These are phyloP conservation scores for Dicranocentrus wangi DNA, from an alignment of 2,888 invertebrate species.

Conservation along the genomic window DNA sequence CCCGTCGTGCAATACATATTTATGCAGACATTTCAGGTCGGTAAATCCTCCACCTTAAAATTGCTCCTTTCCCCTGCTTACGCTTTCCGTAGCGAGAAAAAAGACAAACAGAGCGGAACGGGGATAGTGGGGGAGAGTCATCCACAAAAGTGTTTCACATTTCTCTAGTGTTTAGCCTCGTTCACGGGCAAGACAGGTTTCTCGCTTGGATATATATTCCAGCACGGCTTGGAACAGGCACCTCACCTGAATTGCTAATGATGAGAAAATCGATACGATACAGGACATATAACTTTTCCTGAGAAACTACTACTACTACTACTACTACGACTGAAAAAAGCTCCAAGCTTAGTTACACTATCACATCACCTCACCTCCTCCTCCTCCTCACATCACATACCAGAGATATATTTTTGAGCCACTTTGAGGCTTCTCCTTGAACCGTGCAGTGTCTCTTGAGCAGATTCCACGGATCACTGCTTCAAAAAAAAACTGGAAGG, in stretches of 20 bases:
- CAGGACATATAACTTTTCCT: constrained; percentile 35
- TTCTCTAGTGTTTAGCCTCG: constrained; percentile 49
- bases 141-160: constrained; percentile 44
- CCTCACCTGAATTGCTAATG: constrained; percentile 63
- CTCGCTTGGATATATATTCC: constrained; percentile 2
- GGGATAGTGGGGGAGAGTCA: constrained; percentile 39
- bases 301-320: background rate
- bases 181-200: constrained; percentile 10
- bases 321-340: too few species aligned
- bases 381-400: too few species aligned
- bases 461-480: too few species aligned
- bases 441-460: too few species aligned
- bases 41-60: constrained; percentile 27
- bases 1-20: background rate
- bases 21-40: background rate
- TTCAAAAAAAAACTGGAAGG: too few species aligned
- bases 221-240: background rate
- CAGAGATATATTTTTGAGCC: too few species aligned
- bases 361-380: background rate
- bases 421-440: too few species aligned
- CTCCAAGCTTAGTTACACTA: too few species aligned
- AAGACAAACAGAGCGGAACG: constrained; percentile 55
- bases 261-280: constrained; percentile 61
- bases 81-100: background rate
- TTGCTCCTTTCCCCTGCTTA: background rate